These are phyloP conservation scores for Mohoua ochrocephala DNA, from an alignment of 2,113 vertebrate genomes.

Conservation along the genomic window DNA sequence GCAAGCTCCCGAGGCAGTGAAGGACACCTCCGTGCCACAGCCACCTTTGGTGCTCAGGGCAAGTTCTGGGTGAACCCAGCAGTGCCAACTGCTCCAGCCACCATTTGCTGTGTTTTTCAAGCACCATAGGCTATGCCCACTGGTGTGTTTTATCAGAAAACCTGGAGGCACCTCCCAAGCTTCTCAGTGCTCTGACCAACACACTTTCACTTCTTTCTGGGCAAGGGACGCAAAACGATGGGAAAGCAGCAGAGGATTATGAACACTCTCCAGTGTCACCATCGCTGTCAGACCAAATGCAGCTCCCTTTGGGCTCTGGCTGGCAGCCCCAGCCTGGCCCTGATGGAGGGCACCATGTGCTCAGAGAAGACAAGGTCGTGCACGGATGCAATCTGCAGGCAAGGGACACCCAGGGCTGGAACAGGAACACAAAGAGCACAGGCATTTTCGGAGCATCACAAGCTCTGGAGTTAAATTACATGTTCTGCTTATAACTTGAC, in stretches of 20 bases:
- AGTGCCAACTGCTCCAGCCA: not conserved
- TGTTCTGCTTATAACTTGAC: not conserved
- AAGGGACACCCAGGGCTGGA: not conserved
- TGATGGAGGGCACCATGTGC: not conserved
- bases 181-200: not conserved
- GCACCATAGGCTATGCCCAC: not conserved
- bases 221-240: not conserved
- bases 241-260: not conserved
- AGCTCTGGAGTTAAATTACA: conserved; percentile 30
- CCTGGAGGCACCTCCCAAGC: not conserved
- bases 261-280: not conserved
- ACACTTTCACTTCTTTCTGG: not conserved
- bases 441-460: not conserved
- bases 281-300: not conserved
- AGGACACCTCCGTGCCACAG: not conserved
- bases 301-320: not conserved
- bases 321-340: not conserved
- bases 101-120: not conserved
- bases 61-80: not conserved
- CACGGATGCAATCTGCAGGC: not conserved
- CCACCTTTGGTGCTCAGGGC: not conserved
- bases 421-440: not conserved
- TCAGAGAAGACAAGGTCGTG: not conserved
- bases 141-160: not conserved
- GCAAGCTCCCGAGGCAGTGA: not conserved